Evolutionary conservation across 2,113 vertebrate species (phyloP).

Genomic region (Clarias macrocephalus): DNA sequence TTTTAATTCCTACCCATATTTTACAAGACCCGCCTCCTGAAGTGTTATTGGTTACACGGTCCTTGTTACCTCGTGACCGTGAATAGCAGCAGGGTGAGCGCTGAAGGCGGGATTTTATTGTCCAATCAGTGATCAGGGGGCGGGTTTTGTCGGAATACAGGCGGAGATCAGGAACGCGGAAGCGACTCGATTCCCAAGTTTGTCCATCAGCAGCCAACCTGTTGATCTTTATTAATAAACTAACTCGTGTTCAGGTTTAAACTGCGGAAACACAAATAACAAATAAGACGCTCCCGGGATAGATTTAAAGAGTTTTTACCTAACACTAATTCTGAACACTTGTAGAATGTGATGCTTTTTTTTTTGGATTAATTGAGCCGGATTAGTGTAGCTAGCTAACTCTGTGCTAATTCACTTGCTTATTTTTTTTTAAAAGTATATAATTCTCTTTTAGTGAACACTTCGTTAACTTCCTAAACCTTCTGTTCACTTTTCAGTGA

Average conservation of each 20-base stretch:
- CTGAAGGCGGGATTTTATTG: background rate
- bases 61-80: background rate
- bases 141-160: slow-evolving; percentile 18
- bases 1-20: background rate
- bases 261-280: background rate
- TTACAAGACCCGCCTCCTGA: background rate
- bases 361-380: background rate
- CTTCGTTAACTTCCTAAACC: background rate
- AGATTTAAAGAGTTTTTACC: background rate
- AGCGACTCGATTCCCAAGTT: slow-evolving; percentile 14
- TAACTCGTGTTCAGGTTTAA: background rate
- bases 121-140: background rate
- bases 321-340: background rate
- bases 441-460: background rate
- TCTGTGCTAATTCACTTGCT: too few relatives aligned
- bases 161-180: slow-evolving; percentile 10
- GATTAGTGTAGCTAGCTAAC: background rate
- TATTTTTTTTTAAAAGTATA: background rate
- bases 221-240: background rate
- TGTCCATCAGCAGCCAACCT: background rate
- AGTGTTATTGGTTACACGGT: background rate
- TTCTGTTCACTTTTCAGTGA: background rate
- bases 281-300: background rate
- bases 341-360: background rate
- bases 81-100: background rate